phyloP scores from a whole-genome alignment of 1,140 invertebrate genomes.

The Anastrepha ludens region DNA sequence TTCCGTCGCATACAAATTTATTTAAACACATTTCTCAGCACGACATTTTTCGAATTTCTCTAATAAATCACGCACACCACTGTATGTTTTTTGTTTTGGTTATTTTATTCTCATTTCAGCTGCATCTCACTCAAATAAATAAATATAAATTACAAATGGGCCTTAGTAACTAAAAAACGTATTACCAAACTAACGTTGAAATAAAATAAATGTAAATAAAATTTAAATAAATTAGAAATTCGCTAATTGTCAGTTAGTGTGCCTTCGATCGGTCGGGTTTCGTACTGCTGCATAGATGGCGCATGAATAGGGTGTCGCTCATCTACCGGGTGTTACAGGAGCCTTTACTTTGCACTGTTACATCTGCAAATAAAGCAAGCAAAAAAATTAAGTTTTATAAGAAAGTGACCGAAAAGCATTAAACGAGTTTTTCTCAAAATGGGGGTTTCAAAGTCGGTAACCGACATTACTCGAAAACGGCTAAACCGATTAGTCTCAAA shows the following conservation, averaged over 20 bases:
- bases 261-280: neutral
- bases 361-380: conserved; percentile 59
- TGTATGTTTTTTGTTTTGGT: too few species aligned
- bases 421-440: too few species aligned
- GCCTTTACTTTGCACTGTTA: conserved; percentile 70
- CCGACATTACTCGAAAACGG: too few species aligned
- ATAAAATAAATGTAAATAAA: conserved; percentile 22
- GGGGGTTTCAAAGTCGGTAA: too few species aligned
- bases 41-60: too few species aligned
- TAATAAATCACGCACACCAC: too few species aligned
- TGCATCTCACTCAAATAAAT: neutral
- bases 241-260: neutral
- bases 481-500: too few species aligned
- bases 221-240: conserved; percentile 32
- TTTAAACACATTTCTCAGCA: too few species aligned
- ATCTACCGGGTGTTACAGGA: conserved; percentile 60
- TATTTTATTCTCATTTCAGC: neutral
- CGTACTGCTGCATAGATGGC: neutral
- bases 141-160: conserved; percentile 17
- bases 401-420: too few species aligned
- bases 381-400: too few species aligned
- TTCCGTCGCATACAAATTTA: too few species aligned
- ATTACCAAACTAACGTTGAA: neutral
- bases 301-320: neutral
- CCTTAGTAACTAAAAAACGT: neutral